These are phyloP conservation scores for Onychomys leucogaster DNA, from an alignment of 2,797 vertebrate genomes.

Conservation along the genomic window DNA sequence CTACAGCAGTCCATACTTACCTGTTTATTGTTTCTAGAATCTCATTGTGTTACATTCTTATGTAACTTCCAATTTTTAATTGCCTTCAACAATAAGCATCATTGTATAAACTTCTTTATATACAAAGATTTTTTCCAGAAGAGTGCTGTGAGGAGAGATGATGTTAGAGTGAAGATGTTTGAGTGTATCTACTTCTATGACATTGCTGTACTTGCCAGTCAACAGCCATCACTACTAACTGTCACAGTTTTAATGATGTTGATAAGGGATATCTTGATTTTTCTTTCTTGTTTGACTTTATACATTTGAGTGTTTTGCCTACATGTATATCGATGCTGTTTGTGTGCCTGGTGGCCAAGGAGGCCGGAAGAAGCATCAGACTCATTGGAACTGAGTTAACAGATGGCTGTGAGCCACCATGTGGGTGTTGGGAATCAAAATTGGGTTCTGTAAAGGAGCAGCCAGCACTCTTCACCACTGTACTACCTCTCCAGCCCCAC, in stretches of 20 bases:
- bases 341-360: too few relatives aligned
- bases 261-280: background rate
- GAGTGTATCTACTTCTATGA: background rate
- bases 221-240: background rate
- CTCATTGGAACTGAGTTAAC: background rate
- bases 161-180: background rate
- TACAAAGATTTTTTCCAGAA: constrained; percentile 6
- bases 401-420: background rate
- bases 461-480: background rate
- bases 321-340: too few relatives aligned
- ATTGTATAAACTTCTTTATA: background rate
- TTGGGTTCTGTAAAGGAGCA: too few relatives aligned
- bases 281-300: background rate
- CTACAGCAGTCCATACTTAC: background rate
- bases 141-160: background rate
- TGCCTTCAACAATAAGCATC: background rate
- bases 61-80: background rate
- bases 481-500: background rate
- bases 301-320: background rate
- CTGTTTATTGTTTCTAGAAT: background rate
- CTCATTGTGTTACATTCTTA: background rate
- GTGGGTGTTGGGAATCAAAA: background rate
- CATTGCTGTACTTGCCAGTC: background rate
- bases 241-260: constrained; percentile 10
- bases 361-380: background rate